Evolutionary conservation across 2,888 invertebrate species (phyloP), one percentile per base, ranked within the genome.

Genomic region (Rhingia campestris): DNA sequence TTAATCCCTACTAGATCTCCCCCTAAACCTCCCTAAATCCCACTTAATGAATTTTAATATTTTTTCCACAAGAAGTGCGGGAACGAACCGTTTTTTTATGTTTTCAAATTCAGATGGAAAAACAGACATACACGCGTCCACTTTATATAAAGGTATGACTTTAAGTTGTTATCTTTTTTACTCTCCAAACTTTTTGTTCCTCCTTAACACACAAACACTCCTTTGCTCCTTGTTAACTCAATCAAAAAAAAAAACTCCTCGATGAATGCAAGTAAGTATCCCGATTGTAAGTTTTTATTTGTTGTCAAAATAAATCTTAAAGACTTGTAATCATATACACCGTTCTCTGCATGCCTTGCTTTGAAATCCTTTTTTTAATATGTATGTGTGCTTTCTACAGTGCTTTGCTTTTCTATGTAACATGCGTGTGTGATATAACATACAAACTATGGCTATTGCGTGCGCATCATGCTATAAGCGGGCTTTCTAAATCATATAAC

Each of bases 361-460:
- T 84, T 45, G 30, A 30, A n/a, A 45, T 22, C 22, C 22, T 22
- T 37, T 56, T 32, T 37, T 49, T 54, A 51, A 37, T 76, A 76
- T 54, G 30, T 54, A 49, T n/a, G 10, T 63, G 76, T 56, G 77
- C 77, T 70, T 59, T 70, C 70, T 70, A 49, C 70, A 35, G 80
- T 84, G 84, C 84, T 84, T 84, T 84, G 84, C 84, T 84, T 84
- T 84, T 84, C 59, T 84, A 64, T 84, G 70, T 80, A 80, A 70
- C 37, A 53, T 73, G 41, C 47, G 66, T 53, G 49, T 54, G 41
- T n/a, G n/a, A n/a, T n/a, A 35, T 49, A 59, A 64, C 6, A 70
- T n/a, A n/a, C n/a, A n/a, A n/a, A n/a, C n/a, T 84, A 59, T 79
- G 74, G 70, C 74, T 80, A 64, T 66, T 84, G 80, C 74, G 74